Conservation (phyloP, 2,797 vertebrate species). For the Rhabdophis nuchalis region DNA sequence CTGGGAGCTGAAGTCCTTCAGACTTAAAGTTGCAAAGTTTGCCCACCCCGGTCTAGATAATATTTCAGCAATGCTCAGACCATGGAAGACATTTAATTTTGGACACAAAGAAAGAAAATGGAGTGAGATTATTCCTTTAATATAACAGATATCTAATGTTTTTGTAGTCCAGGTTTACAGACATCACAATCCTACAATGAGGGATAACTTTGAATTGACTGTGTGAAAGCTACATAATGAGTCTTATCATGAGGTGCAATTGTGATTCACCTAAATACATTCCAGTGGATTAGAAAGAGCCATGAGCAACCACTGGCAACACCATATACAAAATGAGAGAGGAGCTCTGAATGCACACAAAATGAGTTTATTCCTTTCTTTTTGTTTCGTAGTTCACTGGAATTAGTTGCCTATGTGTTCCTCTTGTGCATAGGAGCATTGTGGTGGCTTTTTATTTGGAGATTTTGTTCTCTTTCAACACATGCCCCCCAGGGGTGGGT, state of each 20-base stretch:
- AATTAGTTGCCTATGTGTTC: neutral
- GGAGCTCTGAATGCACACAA: neutral
- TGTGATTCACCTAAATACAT: neutral
- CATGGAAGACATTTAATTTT: neutral
- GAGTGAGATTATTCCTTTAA: neutral
- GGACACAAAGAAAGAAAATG: neutral
- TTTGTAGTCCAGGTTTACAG: neutral
- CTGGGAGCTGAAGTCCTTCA: too few species aligned
- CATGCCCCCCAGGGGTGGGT: neutral
- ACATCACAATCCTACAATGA: neutral
- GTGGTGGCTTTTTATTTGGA: neutral
- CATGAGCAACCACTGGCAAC: neutral
- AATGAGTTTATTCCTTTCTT: neutral
- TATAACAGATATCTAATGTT: neutral
- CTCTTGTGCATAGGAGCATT: neutral
- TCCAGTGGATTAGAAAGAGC: neutral
- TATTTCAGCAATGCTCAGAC: neutral
- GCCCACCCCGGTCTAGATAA: neutral
- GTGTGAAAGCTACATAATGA: neutral
- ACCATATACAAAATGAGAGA: neutral
- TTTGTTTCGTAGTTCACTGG: neutral
- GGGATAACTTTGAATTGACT: neutral
- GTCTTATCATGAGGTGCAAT: neutral
- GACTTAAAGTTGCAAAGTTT: too few species aligned
- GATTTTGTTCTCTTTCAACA: neutral